These are phyloP conservation scores for Micrasema longulum DNA, from an alignment of 1,140 invertebrate genomes.

Conservation along the genomic window DNA sequence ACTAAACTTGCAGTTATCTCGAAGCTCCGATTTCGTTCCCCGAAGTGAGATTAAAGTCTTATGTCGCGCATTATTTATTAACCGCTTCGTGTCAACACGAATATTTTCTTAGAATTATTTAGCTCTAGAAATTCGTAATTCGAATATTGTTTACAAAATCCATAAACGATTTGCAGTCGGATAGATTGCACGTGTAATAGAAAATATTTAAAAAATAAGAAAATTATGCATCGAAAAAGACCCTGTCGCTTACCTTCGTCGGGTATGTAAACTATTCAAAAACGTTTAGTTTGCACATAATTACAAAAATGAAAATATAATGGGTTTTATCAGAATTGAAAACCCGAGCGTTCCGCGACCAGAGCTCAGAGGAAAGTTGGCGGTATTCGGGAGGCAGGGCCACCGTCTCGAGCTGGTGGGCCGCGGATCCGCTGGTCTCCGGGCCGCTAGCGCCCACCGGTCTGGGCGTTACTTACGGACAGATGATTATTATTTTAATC, in stretches of 20 bases:
- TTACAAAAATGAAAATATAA: constrained; percentile 30
- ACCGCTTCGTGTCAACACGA: constrained; percentile 42
- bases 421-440: neutral
- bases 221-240: too few species aligned
- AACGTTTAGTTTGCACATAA: constrained; percentile 46
- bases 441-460: too few species aligned
- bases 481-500: constrained; percentile 3
- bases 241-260: neutral
- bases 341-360: too few species aligned
- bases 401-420: neutral
- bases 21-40: neutral
- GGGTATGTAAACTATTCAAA: constrained; percentile 37
- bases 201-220: too few species aligned
- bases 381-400: too few species aligned
- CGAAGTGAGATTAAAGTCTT: constrained; percentile 37
- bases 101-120: constrained; percentile 6
- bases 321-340: neutral
- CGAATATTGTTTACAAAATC: too few species aligned
- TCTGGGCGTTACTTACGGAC: neutral
- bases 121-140: too few species aligned
- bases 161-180: too few species aligned
- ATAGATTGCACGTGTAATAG: too few species aligned
- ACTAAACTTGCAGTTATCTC: constrained; percentile 8
- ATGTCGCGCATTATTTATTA: constrained; percentile 41
- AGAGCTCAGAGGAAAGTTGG: too few species aligned